Conservation (phyloP, 2,797 vertebrate species). For the Euthynnus affinis region DNA sequence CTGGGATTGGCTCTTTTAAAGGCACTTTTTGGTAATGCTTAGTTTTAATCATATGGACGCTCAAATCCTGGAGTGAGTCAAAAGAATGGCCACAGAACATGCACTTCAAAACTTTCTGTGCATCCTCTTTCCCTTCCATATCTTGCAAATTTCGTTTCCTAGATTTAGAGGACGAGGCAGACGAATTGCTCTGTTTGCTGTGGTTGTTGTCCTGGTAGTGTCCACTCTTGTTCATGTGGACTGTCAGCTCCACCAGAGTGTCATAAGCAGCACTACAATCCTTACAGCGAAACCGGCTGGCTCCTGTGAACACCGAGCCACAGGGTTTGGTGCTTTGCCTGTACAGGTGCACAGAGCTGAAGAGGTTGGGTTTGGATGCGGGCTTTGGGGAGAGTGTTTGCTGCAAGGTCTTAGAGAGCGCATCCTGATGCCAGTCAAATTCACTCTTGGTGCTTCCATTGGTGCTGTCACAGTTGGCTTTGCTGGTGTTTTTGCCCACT, state of each 20-base stretch:
- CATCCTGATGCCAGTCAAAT: conserved; percentile 99
- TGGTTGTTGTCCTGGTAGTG: conserved; percentile 99
- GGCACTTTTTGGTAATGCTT: conserved; percentile 99
- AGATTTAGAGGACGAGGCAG: conserved; percentile 93
- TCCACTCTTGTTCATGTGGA: conserved; percentile 98
- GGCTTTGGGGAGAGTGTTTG: conserved; percentile 93
- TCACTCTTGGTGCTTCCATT: conserved; percentile 92
- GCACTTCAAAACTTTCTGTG: conserved; percentile 98
- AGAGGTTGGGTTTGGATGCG: conserved; percentile 95
- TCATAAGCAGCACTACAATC: conserved; percentile 98
- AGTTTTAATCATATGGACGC: conserved; percentile 99
- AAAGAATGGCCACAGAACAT: conserved; percentile 99
- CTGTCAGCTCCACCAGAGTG: conserved; percentile 96
- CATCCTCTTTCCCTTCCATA: conserved; percentile 97
- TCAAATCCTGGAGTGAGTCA: conserved; percentile 98
- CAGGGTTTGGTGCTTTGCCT: conserved; percentile 95
- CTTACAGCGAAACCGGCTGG: conserved; percentile 96
- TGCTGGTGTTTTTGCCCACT: conserved; percentile 89
- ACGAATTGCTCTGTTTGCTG: conserved; percentile 91
- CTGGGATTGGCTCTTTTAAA: conserved; percentile 99
- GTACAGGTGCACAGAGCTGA: conserved; percentile 98
- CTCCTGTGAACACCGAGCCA: conserved; percentile 95
- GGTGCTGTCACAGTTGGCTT: conserved; percentile 93
- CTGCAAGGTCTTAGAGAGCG: conserved; percentile 96
- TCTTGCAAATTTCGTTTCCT: conserved; percentile 96